Evolutionary conservation across 2,797 vertebrate species (phyloP), one percentile per base, ranked within the genome.

Genomic region (Geotrypetes seraphini): DNA sequence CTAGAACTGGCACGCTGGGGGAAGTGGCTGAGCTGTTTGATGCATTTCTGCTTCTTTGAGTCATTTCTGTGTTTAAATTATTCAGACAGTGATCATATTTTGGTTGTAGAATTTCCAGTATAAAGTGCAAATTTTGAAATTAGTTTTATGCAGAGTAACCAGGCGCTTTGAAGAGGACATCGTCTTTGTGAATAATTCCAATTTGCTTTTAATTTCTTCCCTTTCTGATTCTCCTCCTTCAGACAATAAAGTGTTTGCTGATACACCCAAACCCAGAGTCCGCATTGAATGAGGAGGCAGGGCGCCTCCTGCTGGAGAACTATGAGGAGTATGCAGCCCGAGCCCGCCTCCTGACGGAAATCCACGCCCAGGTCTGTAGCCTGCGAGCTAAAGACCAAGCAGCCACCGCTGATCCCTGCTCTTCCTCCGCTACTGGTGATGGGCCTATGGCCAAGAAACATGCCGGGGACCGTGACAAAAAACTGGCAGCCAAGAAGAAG

Each of bases 181-280:
- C n/a, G n/a, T n/a, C n/a, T n/a, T n/a, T n/a, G n/a, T n/a, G n/a
- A n/a, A n/a, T n/a, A n/a, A n/a, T n/a, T n/a, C n/a, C n/a, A n/a
- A n/a, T n/a, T n/a, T n/a, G n/a, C n/a, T n/a, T n/a, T n/a, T n/a
- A n/a, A n/a, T n/a, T n/a, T n/a, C n/a, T n/a, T n/a, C n/a, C n/a
- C n/a, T n/a, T n/a, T n/a, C 19, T 13, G 34, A 12, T 28, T 24
- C 38, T 12, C 18, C 32, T 18, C 25, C 8, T 19, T 1, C 63
- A 94, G 91, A 94, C 91, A 27, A 92, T 96, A 72, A 93, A 92
- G 79, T 96, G 91, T 83, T 88, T 96, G 63, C 81, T 96, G 63
- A 96, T 96, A 63, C 91, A 96, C 54, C 91, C 91, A 0, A 96
- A 96, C 57, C 92, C 92, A 0, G 92, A 94, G 68, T 94, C 90